These are phyloP conservation scores for Cepphus grylle DNA, from an alignment of 2,113 vertebrate genomes.

Conservation along the genomic window DNA sequence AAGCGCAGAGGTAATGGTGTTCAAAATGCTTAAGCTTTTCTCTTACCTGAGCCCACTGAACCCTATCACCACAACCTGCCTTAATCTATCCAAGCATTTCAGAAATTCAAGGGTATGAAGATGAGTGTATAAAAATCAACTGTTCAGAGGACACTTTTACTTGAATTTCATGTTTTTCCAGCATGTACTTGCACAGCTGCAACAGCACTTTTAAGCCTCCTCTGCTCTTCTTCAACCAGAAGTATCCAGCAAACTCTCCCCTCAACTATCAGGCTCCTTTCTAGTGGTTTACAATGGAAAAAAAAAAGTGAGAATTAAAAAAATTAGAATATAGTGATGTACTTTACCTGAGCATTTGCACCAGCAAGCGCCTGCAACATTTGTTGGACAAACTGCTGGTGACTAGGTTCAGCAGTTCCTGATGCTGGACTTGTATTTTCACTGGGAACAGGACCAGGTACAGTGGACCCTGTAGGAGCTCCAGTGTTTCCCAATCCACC, in stretches of 20 bases:
- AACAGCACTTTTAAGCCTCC: neutral
- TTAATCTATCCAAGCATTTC: neutral
- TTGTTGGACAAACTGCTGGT: conserved; percentile 88
- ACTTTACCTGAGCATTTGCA: conserved; percentile 78
- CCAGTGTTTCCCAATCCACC: conserved; percentile 69
- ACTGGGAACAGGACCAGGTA: conserved; percentile 54
- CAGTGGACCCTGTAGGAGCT: conserved; percentile 49
- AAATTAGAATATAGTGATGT: neutral
- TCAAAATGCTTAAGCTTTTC: neutral
- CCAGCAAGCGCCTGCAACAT: conserved; percentile 88
- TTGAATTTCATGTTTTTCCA: neutral
- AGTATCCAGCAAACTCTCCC: neutral
- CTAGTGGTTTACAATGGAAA: neutral
- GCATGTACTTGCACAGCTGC: neutral
- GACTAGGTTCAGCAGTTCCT: conserved; percentile 73
- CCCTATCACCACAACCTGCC: neutral
- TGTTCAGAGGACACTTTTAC: neutral
- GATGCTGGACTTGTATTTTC: conserved; percentile 70
- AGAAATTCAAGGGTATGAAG: neutral
- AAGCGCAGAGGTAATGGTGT: neutral
- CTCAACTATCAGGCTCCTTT: neutral
- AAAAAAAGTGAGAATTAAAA: neutral
- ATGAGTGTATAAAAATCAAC: neutral
- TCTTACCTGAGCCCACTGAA: neutral
- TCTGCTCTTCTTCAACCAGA: neutral